These are phyloP conservation scores for Palaemon carinicauda DNA, from an alignment of 1,140 invertebrate genomes.

Conservation along the genomic window DNA sequence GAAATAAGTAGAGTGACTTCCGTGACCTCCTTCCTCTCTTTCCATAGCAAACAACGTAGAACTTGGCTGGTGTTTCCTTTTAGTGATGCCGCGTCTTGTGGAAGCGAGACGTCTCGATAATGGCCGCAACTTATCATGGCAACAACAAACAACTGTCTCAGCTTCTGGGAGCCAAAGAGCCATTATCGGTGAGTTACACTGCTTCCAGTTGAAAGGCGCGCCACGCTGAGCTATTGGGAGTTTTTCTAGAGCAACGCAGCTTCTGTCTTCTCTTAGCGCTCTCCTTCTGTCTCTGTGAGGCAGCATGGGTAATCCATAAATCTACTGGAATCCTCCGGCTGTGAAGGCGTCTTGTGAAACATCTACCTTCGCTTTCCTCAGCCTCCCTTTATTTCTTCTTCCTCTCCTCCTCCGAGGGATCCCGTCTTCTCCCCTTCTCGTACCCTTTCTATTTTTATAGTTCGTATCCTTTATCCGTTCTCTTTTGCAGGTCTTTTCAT, in stretches of 20 bases:
- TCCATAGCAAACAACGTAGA: no score
- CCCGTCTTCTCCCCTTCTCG: not conserved
- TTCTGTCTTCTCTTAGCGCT: no score
- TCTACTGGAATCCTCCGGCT: constrained; percentile 37
- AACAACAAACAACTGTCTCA: constrained; percentile 35
- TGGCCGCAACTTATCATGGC: not conserved
- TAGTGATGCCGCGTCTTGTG: no score
- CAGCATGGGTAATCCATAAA: constrained; percentile 45
- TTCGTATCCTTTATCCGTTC: no score
- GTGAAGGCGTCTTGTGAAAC: constrained; percentile 23
- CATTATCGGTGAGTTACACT: constrained; percentile 41
- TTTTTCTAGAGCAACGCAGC: not conserved
- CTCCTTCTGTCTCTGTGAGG: not conserved
- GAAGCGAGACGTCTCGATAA: not conserved
- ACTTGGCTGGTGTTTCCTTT: no score
- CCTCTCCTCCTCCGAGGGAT: not conserved
- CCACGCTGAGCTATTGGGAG: not conserved
- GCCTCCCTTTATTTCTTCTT: constrained; percentile 23
- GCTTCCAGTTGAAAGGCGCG: constrained; percentile 23
- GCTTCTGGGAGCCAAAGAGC: not conserved
- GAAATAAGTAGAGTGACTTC: no score
- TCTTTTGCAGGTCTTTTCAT: no score
- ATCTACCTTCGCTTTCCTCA: not conserved
- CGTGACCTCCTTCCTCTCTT: no score
- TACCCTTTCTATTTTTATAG: not conserved